Conservation (phyloP, 2,888 invertebrate genomes). For the Mongoloraphidia duomilia region DNA sequence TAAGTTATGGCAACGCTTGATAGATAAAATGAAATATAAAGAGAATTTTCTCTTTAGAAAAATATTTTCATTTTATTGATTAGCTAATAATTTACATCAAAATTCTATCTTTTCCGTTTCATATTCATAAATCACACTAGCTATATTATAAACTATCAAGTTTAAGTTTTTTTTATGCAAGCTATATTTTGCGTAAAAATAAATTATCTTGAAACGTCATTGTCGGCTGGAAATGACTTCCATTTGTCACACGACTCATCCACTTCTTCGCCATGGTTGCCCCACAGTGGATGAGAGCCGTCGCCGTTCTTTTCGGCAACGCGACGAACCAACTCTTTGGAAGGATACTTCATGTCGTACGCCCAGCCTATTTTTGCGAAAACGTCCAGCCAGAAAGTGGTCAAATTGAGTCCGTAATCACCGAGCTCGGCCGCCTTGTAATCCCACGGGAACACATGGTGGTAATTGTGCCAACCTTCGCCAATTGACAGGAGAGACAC, state of each 20-base stretch:
- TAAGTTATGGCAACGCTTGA: too few species aligned
- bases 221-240: too few species aligned
- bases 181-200: too few species aligned
- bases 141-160: too few species aligned
- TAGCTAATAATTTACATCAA: too few species aligned
- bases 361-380: slow-evolving; percentile 54
- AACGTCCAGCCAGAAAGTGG: slow-evolving; percentile 48
- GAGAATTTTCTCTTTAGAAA: too few species aligned
- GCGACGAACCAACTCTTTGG: slow-evolving; percentile 33
- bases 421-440: slow-evolving; percentile 28
- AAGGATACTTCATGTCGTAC: slow-evolving; percentile 51
- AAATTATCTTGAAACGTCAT: too few species aligned
- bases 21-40: too few species aligned
- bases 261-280: neutral
- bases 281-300: slow-evolving; percentile 17
- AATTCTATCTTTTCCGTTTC: too few species aligned
- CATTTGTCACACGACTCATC: neutral
- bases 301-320: slow-evolving; percentile 40
- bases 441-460: slow-evolving; percentile 33
- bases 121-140: too few species aligned
- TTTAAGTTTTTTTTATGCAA: too few species aligned
- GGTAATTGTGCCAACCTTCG: slow-evolving; percentile 37
- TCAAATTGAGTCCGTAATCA: slow-evolving; percentile 37
- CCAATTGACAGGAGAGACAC: slow-evolving; percentile 32
- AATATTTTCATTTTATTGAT: too few species aligned